Percentiles rank a stretch among this genome's conserved stretches.
These are phyloP conservation scores for Pangasius krempfi DNA, from an alignment of 2,797 vertebrate species.

Conservation along the genomic window DNA sequence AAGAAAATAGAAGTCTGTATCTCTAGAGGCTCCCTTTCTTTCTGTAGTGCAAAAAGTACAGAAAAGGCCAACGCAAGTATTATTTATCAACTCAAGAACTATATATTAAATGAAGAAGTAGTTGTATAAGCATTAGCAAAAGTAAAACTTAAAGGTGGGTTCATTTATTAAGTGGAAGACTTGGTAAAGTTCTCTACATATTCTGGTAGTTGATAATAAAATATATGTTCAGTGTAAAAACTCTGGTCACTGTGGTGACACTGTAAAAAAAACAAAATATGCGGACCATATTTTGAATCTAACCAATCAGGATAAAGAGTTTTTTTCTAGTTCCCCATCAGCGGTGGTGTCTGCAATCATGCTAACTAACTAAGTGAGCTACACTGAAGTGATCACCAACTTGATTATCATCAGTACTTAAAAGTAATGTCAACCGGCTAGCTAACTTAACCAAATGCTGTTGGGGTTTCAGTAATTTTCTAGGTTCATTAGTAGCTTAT, in stretches of 20 bases:
- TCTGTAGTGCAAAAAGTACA: conserved; percentile 3
- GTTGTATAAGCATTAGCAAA: not conserved
- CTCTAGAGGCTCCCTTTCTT: conserved; percentile 10
- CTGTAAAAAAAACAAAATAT: not conserved
- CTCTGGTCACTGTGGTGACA: not conserved
- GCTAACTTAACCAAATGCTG: not conserved
- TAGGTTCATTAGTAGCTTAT: not conserved
- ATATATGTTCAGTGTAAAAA: not conserved
- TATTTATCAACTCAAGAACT: not conserved
- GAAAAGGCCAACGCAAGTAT: not conserved
- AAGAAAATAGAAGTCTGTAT: conserved; percentile 27
- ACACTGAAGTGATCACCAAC: not conserved
- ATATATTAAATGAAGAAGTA: not conserved
- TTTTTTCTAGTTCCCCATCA: not conserved
- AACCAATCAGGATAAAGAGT: not conserved
- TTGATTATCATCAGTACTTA: not conserved
- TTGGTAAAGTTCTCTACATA: not conserved
- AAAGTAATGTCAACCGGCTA: not conserved
- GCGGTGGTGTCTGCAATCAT: not conserved
- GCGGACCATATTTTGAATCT: not conserved
- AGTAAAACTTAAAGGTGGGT: not conserved
- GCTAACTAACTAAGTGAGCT: not conserved
- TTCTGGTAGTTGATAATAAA: not conserved
- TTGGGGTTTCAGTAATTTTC: not conserved
- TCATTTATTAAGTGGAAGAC: not conserved